Evolutionary conservation across 92 coral and sea anemone species (phyloP), one percentile per base, ranked within the genome.

Genomic region (Paramuricea clavata): DNA sequence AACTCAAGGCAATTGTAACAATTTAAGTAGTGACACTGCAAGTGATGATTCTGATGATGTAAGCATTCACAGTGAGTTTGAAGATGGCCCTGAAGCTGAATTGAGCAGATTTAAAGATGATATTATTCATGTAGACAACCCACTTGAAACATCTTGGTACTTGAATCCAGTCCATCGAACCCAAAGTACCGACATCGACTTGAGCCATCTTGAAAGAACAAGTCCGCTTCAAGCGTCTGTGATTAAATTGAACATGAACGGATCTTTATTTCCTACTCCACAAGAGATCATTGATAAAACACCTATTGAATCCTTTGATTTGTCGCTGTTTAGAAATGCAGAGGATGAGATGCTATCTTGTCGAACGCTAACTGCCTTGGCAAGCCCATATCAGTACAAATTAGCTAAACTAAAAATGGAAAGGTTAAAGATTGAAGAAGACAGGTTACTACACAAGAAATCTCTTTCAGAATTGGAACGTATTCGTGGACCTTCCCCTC

Each of bases 311-410:
- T 78, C 90, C 19, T 95, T 95, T 91, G 95, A 95, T 82, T 31
- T 94, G 90, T 85, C 98, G 8, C 56, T 95, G 35, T 95, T 95
- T 76, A 78, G 92, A 75, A 87, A 88, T n/a, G 96, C 98, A 1
- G 98, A 95, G 33, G 92, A 94, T 43, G 91, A 81, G 12, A 95
- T 95, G 98, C 88, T 95, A 10, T 86, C 90, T 0, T 93, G 96
- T 44, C 87, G 98, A 70, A 93, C 96, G n/a, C 69, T 95, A 19
- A 94, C 95, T 89, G 98, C 95, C 19, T 81, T 95, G 7, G 76
- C 96, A 12, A 95, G 98, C 32, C 98, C 98, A 9, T 95, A 95
- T 47, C 93, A 93, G 52, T 97, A 93, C 83, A 93, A 95, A 12
- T 82, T 95, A 21, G 94, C 95, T 0, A 85, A 87, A 49, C 77